These are phyloP conservation scores for Lasius fuliginosus DNA, from an alignment of 2,888 invertebrate genomes.

Conservation along the genomic window DNA sequence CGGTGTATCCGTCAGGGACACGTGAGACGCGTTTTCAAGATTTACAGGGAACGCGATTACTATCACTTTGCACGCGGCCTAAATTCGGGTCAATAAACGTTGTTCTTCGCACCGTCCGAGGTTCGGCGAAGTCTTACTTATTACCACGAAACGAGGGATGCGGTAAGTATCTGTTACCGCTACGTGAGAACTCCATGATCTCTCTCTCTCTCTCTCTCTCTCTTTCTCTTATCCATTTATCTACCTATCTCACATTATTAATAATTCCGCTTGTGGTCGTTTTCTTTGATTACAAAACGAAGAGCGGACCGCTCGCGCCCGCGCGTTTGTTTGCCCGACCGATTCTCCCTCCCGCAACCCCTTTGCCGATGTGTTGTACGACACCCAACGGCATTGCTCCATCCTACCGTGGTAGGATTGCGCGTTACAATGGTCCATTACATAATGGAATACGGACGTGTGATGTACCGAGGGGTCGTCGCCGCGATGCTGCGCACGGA, in stretches of 20 bases:
- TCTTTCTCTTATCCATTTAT: background rate
- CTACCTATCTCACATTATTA: constrained; percentile 54
- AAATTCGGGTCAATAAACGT: constrained; percentile 29
- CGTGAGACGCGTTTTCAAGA: constrained; percentile 22
- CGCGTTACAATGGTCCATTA: constrained; percentile 80
- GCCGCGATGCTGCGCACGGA: constrained; percentile 59
- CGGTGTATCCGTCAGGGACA: constrained; percentile 20
- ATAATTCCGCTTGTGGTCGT: constrained; percentile 77
- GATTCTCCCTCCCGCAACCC: background rate
- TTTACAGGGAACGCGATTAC: constrained; percentile 34
- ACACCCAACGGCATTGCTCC: constrained; percentile 78
- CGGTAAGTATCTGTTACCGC: constrained; percentile 21
- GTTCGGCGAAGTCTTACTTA: constrained; percentile 19
- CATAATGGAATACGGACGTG: constrained; percentile 80
- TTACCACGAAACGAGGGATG: background rate
- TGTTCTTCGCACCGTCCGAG: background rate
- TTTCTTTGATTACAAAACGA: constrained; percentile 79
- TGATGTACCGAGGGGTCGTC: constrained; percentile 63
- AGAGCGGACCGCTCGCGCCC: constrained; percentile 36
- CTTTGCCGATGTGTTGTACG: constrained; percentile 67
- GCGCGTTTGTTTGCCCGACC: constrained; percentile 54
- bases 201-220: background rate
- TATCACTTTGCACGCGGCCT: constrained; percentile 10
- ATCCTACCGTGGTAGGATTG: constrained; percentile 71
- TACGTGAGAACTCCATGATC: constrained; percentile 37